Evolutionary conservation across 2,888 invertebrate species (phyloP).

Genomic region (Griposia aprilina): DNA sequence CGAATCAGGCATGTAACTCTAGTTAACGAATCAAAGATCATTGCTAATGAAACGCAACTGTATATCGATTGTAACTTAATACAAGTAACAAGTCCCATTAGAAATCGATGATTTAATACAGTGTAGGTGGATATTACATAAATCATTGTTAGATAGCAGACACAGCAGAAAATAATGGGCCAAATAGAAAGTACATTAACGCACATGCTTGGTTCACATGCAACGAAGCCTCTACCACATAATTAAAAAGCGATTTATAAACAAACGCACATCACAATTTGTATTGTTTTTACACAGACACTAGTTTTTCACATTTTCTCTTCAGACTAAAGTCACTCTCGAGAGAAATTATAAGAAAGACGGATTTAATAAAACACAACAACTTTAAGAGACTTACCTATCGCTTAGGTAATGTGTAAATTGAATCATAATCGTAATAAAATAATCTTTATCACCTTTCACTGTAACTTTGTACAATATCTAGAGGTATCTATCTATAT

Average conservation of each 20-base stretch:
- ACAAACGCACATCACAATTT: constrained; percentile 49
- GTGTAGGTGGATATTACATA: constrained; percentile 73
- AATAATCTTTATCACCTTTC: constrained; percentile 63
- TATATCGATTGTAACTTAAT: constrained; percentile 54
- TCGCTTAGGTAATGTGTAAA: constrained; percentile 29
- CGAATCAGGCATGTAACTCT: constrained; percentile 3
- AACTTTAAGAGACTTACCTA: not conserved
- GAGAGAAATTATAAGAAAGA: not conserved
- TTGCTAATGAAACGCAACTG: constrained; percentile 50
- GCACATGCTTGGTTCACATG: constrained; percentile 72
- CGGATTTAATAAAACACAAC: constrained; percentile 4
- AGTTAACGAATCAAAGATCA: constrained; percentile 45
- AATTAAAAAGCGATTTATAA: constrained; percentile 69
- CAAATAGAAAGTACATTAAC: constrained; percentile 77
- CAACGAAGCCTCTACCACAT: constrained; percentile 63
- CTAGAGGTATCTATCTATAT: constrained; percentile 61
- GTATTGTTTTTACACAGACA: constrained; percentile 58
- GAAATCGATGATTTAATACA: constrained; percentile 73
- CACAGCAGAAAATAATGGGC: constrained; percentile 72
- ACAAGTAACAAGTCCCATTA: constrained; percentile 67
- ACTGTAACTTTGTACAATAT: constrained; percentile 63
- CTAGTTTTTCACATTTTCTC: constrained; percentile 54
- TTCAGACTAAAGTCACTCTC: constrained; percentile 5
- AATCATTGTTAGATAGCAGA: constrained; percentile 71
- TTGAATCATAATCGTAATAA: constrained; percentile 48